Base-by-base conservation (phyloP, 2,888 invertebrate genomes). In the Caenorhabditis drosophilae region DNA sequence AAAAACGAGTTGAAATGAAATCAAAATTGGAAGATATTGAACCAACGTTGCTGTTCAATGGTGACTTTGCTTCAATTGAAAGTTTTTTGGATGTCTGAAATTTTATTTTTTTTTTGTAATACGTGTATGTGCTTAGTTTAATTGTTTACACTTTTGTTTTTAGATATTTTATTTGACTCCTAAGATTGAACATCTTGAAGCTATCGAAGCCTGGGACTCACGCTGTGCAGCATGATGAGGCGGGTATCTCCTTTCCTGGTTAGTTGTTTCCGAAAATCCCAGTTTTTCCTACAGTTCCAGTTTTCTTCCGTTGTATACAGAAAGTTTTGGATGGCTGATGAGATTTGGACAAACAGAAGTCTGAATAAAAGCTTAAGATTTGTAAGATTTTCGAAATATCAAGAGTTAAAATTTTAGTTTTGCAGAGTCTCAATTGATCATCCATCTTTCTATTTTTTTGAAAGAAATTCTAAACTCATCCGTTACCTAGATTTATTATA, bases 41-140 rank as follows among this genome's bases (percentile, higher is more conserved):
- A 16, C 40, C 38, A 26, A n/a, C 22, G 2, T 34, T 18, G 11
- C 56, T 60, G 2, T 66, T 66, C 48, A 40, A 38, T 31, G 60
- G 60, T 1, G 66, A 66, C 22, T 66, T 66, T 26, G 20, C 46
- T 26, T 52, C 41, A 7, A 55, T 63, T 41, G 62, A 63, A 41
- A 38, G 11, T 31, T 63, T 45, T 22, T 36, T 63, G 22, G 52
- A 56, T 23, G 47, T 16, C n/a, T 52, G 20, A 18, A 20, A 12
- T 42, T 42, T 25, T 41, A 6, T 35, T 11, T 35, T 25, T 11
- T 4, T 40, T 38, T 20, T 23, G 22, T 27, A 26, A 25, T 40
- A 50, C 50, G 50, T 23, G 50, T 26, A 46, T 36, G 36, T 45
- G n/a, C n/a, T n/a, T n/a, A n/a, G n/a, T n/a, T n/a, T n/a, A n/a